These are phyloP conservation scores for Zeuzera pyrina DNA, from an alignment of 2,888 invertebrate species.

Conservation along the genomic window DNA sequence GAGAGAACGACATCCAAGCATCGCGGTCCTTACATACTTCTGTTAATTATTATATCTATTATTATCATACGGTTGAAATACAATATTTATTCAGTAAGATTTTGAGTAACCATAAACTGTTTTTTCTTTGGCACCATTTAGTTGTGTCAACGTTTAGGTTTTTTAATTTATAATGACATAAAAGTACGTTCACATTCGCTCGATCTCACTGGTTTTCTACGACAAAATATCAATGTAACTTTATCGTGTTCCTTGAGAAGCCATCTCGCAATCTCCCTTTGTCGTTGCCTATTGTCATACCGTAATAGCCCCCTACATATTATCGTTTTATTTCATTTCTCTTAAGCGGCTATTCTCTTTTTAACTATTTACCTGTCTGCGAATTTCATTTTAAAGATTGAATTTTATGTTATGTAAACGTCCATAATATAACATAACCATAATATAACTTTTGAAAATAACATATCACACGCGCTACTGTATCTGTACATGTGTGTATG, in stretches of 20 bases:
- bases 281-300: conserved; percentile 52
- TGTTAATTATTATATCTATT: no score
- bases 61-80: no score
- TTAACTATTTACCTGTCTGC: conserved; percentile 40
- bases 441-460: no score
- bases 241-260: conserved; percentile 42
- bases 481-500: background rate
- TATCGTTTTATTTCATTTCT: conserved; percentile 62
- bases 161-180: no score
- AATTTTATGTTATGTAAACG: background rate
- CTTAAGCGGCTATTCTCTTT: conserved; percentile 43
- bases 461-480: background rate
- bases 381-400: conserved; percentile 34
- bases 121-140: no score
- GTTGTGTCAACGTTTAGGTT: no score
- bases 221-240: conserved; percentile 41
- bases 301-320: conserved; percentile 51
- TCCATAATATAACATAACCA: no score
- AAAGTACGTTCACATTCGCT: no score
- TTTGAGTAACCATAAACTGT: no score
- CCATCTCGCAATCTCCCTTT: conserved; percentile 52
- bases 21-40: no score
- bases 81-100: no score
- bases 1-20: no score
- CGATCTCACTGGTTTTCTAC: conserved; percentile 15